phyloP scores from a whole-genome alignment of 2,888 invertebrate species.

The Apamea monoglypha region DNA sequence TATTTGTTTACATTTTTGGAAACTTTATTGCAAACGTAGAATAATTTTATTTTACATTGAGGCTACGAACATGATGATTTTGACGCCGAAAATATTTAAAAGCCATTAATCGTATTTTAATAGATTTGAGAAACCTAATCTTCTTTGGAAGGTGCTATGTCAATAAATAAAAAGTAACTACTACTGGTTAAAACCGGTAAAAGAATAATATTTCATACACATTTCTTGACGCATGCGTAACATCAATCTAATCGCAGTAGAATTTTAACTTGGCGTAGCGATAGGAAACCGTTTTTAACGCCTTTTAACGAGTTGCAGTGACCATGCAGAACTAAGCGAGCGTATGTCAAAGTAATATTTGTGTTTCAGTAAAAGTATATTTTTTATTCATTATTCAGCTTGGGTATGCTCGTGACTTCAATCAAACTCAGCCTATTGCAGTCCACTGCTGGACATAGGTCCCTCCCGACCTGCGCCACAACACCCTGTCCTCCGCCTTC shows the following conservation, averaged over 20 bases:
- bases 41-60: background rate
- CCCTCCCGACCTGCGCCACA: no score
- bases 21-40: background rate
- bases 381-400: no score
- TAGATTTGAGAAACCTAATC: background rate
- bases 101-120: background rate
- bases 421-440: no score
- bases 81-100: no score
- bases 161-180: background rate
- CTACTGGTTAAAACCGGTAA: constrained; percentile 5
- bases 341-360: background rate
- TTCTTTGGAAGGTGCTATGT: background rate
- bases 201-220: constrained; percentile 38
- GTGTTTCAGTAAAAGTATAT: background rate
- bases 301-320: constrained; percentile 30
- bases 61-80: background rate
- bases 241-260: constrained; percentile 35
- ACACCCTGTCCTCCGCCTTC: no score
- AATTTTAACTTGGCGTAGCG: constrained; percentile 51
- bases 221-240: constrained; percentile 36
- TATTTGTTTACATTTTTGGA: background rate
- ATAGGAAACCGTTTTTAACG: constrained; percentile 35
- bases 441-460: no score
- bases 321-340: background rate
- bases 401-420: no score